Conservation (phyloP, 2,797 vertebrate genomes). For the Selene dorsalis region DNA sequence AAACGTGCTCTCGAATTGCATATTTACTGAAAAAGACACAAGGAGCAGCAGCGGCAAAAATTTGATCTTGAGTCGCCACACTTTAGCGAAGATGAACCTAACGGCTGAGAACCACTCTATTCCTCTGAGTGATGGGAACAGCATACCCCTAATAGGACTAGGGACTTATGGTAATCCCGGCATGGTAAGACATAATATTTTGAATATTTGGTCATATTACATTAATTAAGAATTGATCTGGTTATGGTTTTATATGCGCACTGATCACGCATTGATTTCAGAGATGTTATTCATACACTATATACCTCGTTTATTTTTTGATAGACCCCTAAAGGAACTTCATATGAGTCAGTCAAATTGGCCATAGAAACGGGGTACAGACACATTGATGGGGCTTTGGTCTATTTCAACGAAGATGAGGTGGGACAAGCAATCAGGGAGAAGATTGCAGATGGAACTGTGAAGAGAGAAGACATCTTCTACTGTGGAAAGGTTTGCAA, state of each 20-base stretch:
- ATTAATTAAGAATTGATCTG: not conserved
- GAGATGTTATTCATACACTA: not conserved
- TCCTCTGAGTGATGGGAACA: constrained; percentile 88
- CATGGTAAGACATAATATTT: constrained; percentile 52
- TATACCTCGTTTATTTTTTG: not conserved
- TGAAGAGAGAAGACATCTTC: constrained; percentile 92
- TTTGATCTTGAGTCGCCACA: not conserved
- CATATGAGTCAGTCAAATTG: constrained; percentile 85
- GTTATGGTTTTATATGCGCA: not conserved
- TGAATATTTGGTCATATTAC: not conserved
- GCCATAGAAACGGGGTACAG: constrained; percentile 92
- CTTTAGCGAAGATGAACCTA: constrained; percentile 76
- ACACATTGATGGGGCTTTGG: constrained; percentile 90
- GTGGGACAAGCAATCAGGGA: constrained; percentile 92
- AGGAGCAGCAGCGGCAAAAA: not conserved
- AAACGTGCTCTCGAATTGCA: no score
- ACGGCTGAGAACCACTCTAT: constrained; percentile 84
- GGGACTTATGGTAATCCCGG: constrained; percentile 88
- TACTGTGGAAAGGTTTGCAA: constrained; percentile 93
- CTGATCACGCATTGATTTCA: not conserved
- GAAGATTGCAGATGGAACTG: constrained; percentile 91
- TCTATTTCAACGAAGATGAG: constrained; percentile 92
- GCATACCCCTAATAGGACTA: constrained; percentile 90
- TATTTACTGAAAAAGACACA: not conserved
- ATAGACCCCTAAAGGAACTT: constrained; percentile 85